phyloP scores from a whole-genome alignment of 2,888 invertebrate species.

The Seladonia tumulorum region DNA sequence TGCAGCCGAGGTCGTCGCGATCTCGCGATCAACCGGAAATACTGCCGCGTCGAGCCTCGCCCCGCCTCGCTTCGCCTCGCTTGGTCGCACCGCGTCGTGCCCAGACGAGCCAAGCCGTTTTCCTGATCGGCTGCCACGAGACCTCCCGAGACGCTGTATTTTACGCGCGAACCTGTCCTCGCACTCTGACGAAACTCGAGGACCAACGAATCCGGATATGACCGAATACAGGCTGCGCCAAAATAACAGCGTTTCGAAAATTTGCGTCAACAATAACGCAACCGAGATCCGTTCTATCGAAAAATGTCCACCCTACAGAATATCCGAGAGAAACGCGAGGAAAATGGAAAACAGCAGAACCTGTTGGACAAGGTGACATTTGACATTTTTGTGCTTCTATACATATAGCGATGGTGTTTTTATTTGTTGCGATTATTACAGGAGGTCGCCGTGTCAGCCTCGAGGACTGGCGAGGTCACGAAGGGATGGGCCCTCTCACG shows the following conservation, averaged over 20 bases:
- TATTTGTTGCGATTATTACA: not conserved
- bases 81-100: not conserved
- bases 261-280: not conserved
- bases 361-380: not conserved
- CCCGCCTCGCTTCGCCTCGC: not conserved
- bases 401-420: not conserved
- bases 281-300: not conserved
- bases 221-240: not conserved
- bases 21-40: slow-evolving; percentile 50
- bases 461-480: not conserved
- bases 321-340: not conserved
- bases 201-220: not conserved
- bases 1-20: not conserved
- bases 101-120: not conserved
- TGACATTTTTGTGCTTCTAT: not conserved
- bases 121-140: not conserved
- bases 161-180: not conserved
- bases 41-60: not conserved
- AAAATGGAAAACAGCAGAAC: not conserved
- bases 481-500: not conserved
- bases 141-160: not conserved
- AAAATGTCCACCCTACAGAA: not conserved
- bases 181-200: not conserved
- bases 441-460: not conserved
- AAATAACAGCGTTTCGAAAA: not conserved